Evolutionary conservation across 2,888 invertebrate genomes (phyloP), one percentile per base, ranked within the genome.

Genomic region (Drosophila picticornis): DNA sequence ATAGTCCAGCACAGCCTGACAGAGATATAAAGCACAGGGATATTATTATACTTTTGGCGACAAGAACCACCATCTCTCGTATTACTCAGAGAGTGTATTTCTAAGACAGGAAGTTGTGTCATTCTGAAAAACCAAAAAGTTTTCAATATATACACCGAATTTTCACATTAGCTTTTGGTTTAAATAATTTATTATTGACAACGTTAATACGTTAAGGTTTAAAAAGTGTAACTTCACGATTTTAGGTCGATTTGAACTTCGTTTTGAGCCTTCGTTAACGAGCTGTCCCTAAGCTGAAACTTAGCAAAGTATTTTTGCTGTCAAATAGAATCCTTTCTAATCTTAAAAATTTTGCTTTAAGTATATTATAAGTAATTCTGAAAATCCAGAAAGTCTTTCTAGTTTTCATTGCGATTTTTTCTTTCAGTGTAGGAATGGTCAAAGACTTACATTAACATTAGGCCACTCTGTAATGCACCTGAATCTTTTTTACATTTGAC

Each of bases 361-460:
- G 9, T 38, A 38, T 38, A n/a, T n/a, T n/a, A 11, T 2, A 11
- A n/a, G 11, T 40, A 5, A 5, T 22, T 22, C n/a, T n/a, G n/a
- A 10, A n/a, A n/a, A 40, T 40, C 38, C 9, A 40, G 4, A n/a
- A 40, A 9, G 11, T n/a, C 11, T 11, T 11, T 40, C n/a, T 11
- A 40, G 40, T 43, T 22, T 43, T 11, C 11, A 11, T 5, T 43
- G n/a, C 22, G 22, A 22, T 22, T 43, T 11, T 43, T 11, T n/a
- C 11, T 22, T 11, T 11, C 4, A 40, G 10, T 40, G 43, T 22
- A 11, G 32, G 3, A 22, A 56, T 64, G 52, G 52, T 48, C 43
- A 61, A 59, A 43, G 57, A 36, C 71, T 59, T 77, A 57, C 48
- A 59, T n/a, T 31, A 13, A 38, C 80, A 67, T 52, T 43, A 61